Evolutionary conservation across 2,888 invertebrate species (phyloP), one percentile per base, ranked within the genome.

Genomic region (Shargacucullia verbasci): DNA sequence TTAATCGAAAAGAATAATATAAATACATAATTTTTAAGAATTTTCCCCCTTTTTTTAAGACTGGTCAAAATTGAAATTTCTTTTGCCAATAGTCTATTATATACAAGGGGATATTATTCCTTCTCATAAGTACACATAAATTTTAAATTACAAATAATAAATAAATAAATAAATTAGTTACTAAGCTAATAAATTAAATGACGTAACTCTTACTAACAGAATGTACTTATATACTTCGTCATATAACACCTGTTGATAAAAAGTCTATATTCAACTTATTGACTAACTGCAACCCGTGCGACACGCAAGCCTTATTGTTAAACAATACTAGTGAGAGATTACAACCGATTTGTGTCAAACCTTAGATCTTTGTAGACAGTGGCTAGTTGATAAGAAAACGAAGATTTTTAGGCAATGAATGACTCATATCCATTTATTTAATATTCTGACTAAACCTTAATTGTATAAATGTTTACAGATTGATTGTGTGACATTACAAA

Each of bases 401-500:
- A n/a, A n/a, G n/a, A n/a, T n/a, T n/a, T n/a, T n/a, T n/a, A n/a
- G n/a, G n/a, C n/a, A n/a, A n/a, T n/a, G 20, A 20, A 20, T 20
- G 20, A 20, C 4, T 20, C 20, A 20, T 20, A 20, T 20, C 4
- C 20, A 20, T 20, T 20, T 20, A 2, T 3, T 4, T 20, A 8
- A 29, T 29, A 9, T 29, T 9, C 29, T 15, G 14, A 35, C 49
- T 6, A 4, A 39, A 34, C n/a, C 52, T 50, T 54, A 43, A 76
- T 62, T 68, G 57, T 69, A 38, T 67, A 76, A 79, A 71, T 87
- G 78, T 88, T 88, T 83, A 80, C 73, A 65, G 68, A 78, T 72
- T 77, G 79, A 84, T 85, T 83, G 74, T 76, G 73, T 74, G 79
- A 78, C 79, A 80, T 79, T 85, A 88, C 84, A 88, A 89, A 89